A percentile compares a stretch with the other conserved stretches of the same genome.
Evolutionary conservation across 2,888 invertebrate genomes (phyloP).

Genomic region (Lydus trimaculatus): DNA sequence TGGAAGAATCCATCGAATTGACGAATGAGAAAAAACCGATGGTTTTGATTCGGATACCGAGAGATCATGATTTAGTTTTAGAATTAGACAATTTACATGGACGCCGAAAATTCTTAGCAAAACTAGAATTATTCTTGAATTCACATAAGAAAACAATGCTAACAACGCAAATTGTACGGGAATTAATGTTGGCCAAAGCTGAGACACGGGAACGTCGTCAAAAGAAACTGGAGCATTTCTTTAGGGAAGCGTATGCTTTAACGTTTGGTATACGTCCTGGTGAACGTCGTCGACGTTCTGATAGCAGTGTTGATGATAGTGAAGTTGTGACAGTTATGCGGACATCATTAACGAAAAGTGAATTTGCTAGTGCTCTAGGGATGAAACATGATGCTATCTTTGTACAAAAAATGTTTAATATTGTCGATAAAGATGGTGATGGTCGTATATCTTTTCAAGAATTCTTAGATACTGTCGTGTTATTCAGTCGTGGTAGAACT

Average conservation of each 20-base stretch:
- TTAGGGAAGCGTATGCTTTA: constrained; percentile 93
- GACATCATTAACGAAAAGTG: constrained; percentile 88
- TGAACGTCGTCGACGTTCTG: constrained; percentile 77
- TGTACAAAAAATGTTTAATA: constrained; percentile 97
- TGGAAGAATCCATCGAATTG: constrained; percentile 86
- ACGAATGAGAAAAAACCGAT: constrained; percentile 80
- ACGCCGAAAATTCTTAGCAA: constrained; percentile 85
- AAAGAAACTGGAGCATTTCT: constrained; percentile 92
- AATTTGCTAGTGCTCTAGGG: constrained; percentile 94
- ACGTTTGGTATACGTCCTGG: constrained; percentile 91
- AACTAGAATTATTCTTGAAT: constrained; percentile 83
- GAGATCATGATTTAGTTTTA: constrained; percentile 92
- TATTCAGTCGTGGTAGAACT: constrained; percentile 91
- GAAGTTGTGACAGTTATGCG: constrained; percentile 94
- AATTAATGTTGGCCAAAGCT: constrained; percentile 87
- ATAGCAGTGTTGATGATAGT: constrained; percentile 73
- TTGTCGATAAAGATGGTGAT: constrained; percentile 93
- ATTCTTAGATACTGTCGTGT: constrained; percentile 91
- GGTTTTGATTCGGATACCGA: constrained; percentile 80
- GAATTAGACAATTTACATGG: constrained; percentile 86
- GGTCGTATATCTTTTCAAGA: constrained; percentile 90
- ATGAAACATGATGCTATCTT: constrained; percentile 96
- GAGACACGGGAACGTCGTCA: constrained; percentile 95
- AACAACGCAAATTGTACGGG: constrained; percentile 76
- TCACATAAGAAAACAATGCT: constrained; percentile 85